Conservation (phyloP, 2,797 vertebrate species). For the Hoplostethus atlanticus region DNA sequence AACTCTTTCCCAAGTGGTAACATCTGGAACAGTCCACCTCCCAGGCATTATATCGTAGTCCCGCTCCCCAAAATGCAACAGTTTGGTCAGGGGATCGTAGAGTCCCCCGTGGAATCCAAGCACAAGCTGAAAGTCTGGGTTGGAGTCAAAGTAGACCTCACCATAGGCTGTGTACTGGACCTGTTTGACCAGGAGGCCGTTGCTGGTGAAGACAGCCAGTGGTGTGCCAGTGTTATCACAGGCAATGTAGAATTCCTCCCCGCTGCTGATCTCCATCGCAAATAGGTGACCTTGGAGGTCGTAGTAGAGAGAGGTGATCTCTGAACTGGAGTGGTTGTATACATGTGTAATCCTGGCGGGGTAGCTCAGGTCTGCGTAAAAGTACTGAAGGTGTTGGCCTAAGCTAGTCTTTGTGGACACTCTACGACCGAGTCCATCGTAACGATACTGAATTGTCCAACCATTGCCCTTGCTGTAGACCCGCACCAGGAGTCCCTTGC, state of each 20-base stretch:
- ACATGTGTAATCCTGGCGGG: constrained; percentile 96
- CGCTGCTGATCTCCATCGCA: constrained; percentile 98
- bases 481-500: constrained; percentile 94
- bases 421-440: constrained; percentile 94
- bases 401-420: constrained; percentile 94
- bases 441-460: constrained; percentile 96
- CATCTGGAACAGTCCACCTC: constrained; percentile 96
- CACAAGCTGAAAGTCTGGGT: constrained; percentile 95
- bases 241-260: constrained; percentile 98
- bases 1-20: constrained; percentile 92
- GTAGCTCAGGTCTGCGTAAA: constrained; percentile 96
- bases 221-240: constrained; percentile 97
- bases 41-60: constrained; percentile 98
- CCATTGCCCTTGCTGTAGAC: constrained; percentile 97
- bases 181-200: constrained; percentile 96
- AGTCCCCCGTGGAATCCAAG: constrained; percentile 98
- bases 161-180: constrained; percentile 99
- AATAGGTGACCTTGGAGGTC: constrained; percentile 98
- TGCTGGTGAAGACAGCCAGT: constrained; percentile 95
- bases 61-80: constrained; percentile 95
- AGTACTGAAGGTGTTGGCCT: constrained; percentile 97
- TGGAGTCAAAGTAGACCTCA: constrained; percentile 97
- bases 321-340: constrained; percentile 98
- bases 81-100: constrained; percentile 95
- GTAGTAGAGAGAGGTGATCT: constrained; percentile 98